Conservation (phyloP, 2,888 invertebrate species). For the Nomada fabriciana region DNA sequence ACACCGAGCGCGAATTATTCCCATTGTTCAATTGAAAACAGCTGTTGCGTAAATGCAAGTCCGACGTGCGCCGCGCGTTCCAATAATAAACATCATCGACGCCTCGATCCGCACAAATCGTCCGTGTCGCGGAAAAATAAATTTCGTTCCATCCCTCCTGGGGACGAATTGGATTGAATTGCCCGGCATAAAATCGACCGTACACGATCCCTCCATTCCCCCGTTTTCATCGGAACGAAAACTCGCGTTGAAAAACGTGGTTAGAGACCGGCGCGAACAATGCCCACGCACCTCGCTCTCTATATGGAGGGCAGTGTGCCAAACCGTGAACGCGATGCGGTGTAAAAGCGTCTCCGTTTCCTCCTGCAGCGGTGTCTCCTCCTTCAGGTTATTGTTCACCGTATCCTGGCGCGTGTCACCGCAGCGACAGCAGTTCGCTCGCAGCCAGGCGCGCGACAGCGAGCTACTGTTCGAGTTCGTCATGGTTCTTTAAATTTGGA, state of each 20-base stretch:
- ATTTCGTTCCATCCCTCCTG: not conserved
- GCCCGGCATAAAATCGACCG: not conserved
- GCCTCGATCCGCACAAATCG: conserved; percentile 20
- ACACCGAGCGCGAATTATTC: conserved; percentile 43
- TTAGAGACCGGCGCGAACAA: not conserved
- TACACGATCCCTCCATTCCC: not conserved
- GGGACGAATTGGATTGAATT: not conserved
- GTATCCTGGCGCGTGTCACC: conserved; percentile 73
- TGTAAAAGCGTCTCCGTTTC: conserved; percentile 88
- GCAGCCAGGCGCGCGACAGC: conserved; percentile 77
- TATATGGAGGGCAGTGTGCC: conserved; percentile 90
- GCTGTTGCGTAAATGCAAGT: conserved; percentile 39
- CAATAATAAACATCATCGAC: conserved; percentile 46
- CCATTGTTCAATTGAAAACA: conserved; percentile 46
- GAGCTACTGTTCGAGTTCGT: conserved; percentile 77
- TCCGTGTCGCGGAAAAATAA: conserved; percentile 7
- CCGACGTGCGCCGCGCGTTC: conserved; percentile 3
- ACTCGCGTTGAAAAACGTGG: not conserved
- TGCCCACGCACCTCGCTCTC: conserved; percentile 85
- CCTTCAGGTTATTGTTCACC: conserved; percentile 74
- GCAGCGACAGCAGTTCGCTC: conserved; percentile 79
- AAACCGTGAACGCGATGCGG: conserved; percentile 90
- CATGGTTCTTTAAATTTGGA: conserved; percentile 64
- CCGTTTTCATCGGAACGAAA: not conserved
- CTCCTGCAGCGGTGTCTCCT: conserved; percentile 83